A percentile compares a stretch with the other conserved stretches of the same genome.
These are phyloP conservation scores for Agonopterix subpropinquella DNA, from an alignment of 2,888 invertebrate species.

Conservation along the genomic window DNA sequence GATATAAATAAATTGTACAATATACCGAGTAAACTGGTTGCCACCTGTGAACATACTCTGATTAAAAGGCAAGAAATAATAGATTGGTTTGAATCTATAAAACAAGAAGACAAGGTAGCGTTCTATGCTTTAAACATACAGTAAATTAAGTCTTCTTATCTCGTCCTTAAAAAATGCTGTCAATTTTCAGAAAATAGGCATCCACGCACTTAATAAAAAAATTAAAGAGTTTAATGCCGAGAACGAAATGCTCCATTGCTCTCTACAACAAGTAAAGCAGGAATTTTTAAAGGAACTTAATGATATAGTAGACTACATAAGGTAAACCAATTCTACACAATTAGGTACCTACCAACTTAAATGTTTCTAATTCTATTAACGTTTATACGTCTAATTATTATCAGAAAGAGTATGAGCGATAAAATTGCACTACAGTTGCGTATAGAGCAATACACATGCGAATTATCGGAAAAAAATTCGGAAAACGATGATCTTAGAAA, in stretches of 20 bases:
- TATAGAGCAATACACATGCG: constrained; percentile 40
- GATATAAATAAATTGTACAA: constrained; percentile 44
- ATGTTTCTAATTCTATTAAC: no score
- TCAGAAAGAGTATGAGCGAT: constrained; percentile 47
- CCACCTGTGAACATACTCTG: constrained; percentile 50
- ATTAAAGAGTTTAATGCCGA: constrained; percentile 52
- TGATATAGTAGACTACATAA: constrained; percentile 40
- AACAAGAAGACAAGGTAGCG: constrained; percentile 38
- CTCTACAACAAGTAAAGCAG: constrained; percentile 40
- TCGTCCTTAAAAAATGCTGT: no score
- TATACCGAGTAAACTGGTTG: constrained; percentile 46
- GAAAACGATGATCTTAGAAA: constrained; percentile 50
- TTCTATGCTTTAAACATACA: no score
- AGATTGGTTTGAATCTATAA: constrained; percentile 48
- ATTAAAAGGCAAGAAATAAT: constrained; percentile 52
- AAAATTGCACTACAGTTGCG: constrained; percentile 42
- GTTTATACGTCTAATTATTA: not conserved
- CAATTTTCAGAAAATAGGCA: no score
- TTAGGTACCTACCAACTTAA: not conserved
- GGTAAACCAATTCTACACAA: constrained; percentile 29
- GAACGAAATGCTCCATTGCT: constrained; percentile 46
- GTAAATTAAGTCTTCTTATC: no score
- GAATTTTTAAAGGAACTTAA: constrained; percentile 42
- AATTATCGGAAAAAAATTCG: constrained; percentile 43
- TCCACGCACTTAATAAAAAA: constrained; percentile 34